Evolutionary conservation across 2,888 invertebrate species (phyloP).

Genomic region (Philonicus albiceps): DNA sequence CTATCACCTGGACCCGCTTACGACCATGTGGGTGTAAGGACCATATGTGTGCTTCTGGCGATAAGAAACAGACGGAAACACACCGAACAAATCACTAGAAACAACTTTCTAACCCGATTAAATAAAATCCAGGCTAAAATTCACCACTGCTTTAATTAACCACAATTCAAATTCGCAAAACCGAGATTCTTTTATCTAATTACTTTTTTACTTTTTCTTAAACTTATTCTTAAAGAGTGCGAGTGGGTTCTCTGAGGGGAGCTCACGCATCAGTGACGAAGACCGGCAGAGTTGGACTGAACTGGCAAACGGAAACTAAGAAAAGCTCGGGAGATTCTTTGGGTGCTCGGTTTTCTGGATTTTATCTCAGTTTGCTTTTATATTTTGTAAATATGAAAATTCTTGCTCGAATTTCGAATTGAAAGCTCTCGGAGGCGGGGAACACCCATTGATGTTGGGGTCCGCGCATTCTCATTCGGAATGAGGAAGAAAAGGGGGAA

Average conservation of each 20-base stretch:
- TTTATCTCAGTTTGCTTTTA: slow-evolving; percentile 30
- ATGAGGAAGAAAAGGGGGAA: neutral
- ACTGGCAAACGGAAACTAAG: neutral
- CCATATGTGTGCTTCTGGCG: slow-evolving; percentile 1
- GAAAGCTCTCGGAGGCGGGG: neutral
- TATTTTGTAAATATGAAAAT: slow-evolving; percentile 28
- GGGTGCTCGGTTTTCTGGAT: slow-evolving; percentile 27
- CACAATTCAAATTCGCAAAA: slow-evolving; percentile 13
- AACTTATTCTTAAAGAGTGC: neutral
- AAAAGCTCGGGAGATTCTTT: slow-evolving; percentile 27
- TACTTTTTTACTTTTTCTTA: neutral
- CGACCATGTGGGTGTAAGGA: slow-evolving; percentile 11
- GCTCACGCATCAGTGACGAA: slow-evolving; percentile 2
- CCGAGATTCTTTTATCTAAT: neutral
- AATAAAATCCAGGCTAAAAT: neutral
- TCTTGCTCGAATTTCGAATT: slow-evolving; percentile 28
- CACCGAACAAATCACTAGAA: neutral
- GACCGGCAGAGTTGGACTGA: slow-evolving; percentile 33
- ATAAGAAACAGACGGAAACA: neutral
- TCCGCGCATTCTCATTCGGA: neutral
- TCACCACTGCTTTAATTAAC: slow-evolving; percentile 1
- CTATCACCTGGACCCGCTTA: neutral
- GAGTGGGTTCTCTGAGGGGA: neutral
- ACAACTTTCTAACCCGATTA: neutral
- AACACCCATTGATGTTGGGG: neutral